Evolutionary conservation across 2,888 invertebrate genomes (phyloP).

Genomic region (Mythimna impura): DNA sequence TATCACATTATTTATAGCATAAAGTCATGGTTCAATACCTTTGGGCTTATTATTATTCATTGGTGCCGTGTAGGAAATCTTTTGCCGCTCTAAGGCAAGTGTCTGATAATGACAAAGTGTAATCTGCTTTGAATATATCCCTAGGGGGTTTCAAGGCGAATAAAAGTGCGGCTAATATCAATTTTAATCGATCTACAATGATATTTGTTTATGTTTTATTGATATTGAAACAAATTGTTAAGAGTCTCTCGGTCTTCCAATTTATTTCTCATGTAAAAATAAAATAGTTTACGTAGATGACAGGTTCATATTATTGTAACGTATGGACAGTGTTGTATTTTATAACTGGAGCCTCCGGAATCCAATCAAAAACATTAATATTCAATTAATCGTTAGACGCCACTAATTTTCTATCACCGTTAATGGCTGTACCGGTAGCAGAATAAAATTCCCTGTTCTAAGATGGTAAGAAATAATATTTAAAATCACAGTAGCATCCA

Average conservation of each 20-base stretch:
- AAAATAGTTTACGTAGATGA: slow-evolving; percentile 34
- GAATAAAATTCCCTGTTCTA: slow-evolving; percentile 53
- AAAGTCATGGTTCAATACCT: slow-evolving; percentile 82
- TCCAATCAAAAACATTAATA: slow-evolving; percentile 57
- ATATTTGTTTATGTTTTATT: slow-evolving; percentile 22
- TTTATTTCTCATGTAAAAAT: slow-evolving; percentile 15
- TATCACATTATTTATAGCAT: slow-evolving; percentile 83
- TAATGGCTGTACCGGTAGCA: slow-evolving; percentile 64
- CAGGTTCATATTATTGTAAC: slow-evolving; percentile 43
- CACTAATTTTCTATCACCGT: slow-evolving; percentile 62
- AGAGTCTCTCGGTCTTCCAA: background rate
- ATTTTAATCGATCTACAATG: slow-evolving; percentile 43
- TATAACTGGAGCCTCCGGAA: slow-evolving; percentile 48
- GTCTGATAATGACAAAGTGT: slow-evolving; percentile 66
- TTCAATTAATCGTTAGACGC: slow-evolving; percentile 59
- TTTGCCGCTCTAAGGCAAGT: slow-evolving; percentile 63
- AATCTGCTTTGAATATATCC: slow-evolving; percentile 51
- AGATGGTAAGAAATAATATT: slow-evolving; percentile 62
- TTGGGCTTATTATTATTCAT: slow-evolving; percentile 82
- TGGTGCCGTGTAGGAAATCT: slow-evolving; percentile 73
- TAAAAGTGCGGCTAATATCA: slow-evolving; percentile 41
- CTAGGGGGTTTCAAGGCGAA: slow-evolving; percentile 36
- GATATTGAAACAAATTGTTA: slow-evolving; percentile 23
- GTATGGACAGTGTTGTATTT: slow-evolving; percentile 24
- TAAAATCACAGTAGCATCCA: slow-evolving; percentile 63